Evolutionary conservation across 2,113 vertebrate genomes (phyloP).

Genomic region (Prinia subflava): DNA sequence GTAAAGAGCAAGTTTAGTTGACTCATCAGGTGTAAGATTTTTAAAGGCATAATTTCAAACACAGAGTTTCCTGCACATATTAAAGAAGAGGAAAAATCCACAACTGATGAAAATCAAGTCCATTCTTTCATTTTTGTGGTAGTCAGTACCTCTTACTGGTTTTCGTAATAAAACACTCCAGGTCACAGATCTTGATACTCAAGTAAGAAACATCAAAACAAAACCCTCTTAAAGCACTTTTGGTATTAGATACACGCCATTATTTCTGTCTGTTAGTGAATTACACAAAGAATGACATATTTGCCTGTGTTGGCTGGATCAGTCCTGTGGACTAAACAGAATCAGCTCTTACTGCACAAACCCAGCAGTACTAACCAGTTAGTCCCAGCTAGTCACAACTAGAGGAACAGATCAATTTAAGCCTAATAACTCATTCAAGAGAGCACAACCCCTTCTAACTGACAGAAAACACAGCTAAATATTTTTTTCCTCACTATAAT

Average conservation of each 20-base stretch:
- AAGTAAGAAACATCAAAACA: background rate
- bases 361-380: background rate
- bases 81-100: background rate
- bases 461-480: background rate
- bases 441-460: background rate
- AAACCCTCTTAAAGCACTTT: background rate
- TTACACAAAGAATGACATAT: background rate
- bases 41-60: background rate
- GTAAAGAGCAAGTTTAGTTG: background rate
- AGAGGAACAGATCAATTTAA: background rate
- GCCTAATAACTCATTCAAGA: background rate
- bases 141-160: background rate
- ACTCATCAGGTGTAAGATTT: background rate
- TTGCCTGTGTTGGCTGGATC: background rate
- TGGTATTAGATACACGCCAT: background rate
- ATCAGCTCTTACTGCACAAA: background rate
- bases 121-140: background rate
- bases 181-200: background rate
- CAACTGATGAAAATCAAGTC: background rate
- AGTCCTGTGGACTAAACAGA: background rate
- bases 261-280: background rate
- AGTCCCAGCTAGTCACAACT: background rate
- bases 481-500: background rate
- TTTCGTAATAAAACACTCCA: background rate
- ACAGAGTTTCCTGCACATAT: background rate